Evolutionary conservation across 2,797 vertebrate genomes (phyloP).

Genomic region (Tangara arthus): DNA sequence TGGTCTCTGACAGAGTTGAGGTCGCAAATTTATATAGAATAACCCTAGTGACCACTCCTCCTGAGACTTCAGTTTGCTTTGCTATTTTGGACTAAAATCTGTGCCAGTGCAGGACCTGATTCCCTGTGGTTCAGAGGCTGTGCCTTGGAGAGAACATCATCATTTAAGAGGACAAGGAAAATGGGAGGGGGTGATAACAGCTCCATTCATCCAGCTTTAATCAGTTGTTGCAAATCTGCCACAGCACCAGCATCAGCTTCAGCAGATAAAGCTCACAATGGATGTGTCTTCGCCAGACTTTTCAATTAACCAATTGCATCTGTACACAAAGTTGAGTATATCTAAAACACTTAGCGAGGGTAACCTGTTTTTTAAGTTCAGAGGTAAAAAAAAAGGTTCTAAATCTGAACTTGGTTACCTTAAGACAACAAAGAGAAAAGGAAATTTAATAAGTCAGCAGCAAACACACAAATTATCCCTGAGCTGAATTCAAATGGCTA

Average conservation of each 20-base stretch:
- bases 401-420: neutral
- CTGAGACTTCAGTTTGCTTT: neutral
- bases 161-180: neutral
- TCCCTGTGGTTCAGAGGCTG: neutral
- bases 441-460: neutral
- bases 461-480: neutral
- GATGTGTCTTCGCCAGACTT: neutral
- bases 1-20: neutral
- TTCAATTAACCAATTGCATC: neutral
- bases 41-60: neutral
- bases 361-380: neutral
- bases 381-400: neutral
- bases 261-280: neutral
- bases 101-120: neutral
- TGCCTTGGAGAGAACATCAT: neutral
- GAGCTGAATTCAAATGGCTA: neutral
- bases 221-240: neutral
- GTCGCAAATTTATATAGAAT: neutral
- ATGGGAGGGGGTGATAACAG: neutral
- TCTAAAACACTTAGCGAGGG: neutral
- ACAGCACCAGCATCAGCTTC: neutral
- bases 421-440: neutral
- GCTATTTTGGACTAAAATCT: neutral
- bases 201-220: conserved; percentile 7
- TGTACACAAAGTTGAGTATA: neutral